Conservation (phyloP, 2,888 invertebrate genomes). For the Perizoma affinitatum region DNA sequence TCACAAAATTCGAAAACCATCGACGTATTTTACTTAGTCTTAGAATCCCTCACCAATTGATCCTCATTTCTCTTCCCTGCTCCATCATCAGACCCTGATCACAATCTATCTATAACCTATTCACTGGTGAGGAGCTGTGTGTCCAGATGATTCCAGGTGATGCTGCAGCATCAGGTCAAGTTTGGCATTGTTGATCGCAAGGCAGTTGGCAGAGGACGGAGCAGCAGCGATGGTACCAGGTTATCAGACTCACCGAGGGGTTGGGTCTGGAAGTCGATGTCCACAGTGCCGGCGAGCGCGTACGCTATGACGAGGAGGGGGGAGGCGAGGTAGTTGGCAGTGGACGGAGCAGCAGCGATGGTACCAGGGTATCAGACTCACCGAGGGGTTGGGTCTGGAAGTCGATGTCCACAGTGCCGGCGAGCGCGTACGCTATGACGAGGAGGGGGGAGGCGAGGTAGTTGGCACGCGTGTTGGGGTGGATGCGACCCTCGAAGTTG, state of each 20-base stretch:
- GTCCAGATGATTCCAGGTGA: too few relatives aligned
- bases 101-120: too few relatives aligned
- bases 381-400: slow-evolving; percentile 93
- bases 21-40: too few relatives aligned
- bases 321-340: neutral
- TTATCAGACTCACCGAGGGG: slow-evolving; percentile 1
- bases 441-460: slow-evolving; percentile 98
- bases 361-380: slow-evolving; percentile 2
- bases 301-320: neutral
- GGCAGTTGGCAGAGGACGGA: neutral
- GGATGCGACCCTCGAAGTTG: slow-evolving; percentile 99
- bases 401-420: slow-evolving; percentile 97
- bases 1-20: too few relatives aligned
- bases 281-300: neutral
- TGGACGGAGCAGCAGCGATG: slow-evolving; percentile 53
- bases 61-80: too few relatives aligned
- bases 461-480: slow-evolving; percentile 98
- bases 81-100: too few relatives aligned
- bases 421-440: slow-evolving; percentile 98
- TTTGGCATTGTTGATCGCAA: too few relatives aligned
- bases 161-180: too few relatives aligned
- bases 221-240: too few relatives aligned
- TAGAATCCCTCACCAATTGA: too few relatives aligned
- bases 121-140: too few relatives aligned
- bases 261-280: too few relatives aligned